Conservation (phyloP, 30 jellyfish, hydroid and myxozoan species). For the Aurelia sp. region DNA sequence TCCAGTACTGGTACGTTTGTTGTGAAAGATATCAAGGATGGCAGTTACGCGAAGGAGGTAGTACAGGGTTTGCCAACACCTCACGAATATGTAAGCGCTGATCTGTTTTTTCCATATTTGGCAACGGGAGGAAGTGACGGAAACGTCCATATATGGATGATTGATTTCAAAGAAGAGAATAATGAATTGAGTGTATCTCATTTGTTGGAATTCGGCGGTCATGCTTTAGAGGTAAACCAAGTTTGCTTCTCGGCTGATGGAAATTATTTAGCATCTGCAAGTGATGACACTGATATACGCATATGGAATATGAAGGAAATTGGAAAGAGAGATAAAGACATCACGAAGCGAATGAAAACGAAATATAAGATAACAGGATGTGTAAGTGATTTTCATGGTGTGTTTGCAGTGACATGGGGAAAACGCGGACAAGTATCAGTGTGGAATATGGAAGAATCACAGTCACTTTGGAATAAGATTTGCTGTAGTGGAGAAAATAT, state of each 20-base stretch:
- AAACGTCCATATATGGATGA: conserved; percentile 30
- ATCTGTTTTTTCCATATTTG: conserved; percentile 33
- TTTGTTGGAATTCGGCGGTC: conserved; percentile 21
- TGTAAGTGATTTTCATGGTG: background rate
- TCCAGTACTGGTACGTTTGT: conserved; percentile 35
- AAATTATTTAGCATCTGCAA: conserved; percentile 10
- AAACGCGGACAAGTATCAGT: conserved; percentile 41
- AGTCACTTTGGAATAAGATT: conserved; percentile 31
- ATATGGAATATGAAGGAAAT: conserved; percentile 15
- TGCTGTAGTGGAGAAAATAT: conserved; percentile 62
- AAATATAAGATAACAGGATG: conserved; percentile 31
- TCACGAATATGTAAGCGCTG: conserved; percentile 43
- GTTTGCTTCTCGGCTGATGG: conserved; percentile 33
- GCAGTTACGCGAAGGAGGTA: background rate
- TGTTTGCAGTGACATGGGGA: conserved; percentile 34
- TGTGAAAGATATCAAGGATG: background rate
- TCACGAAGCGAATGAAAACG: background rate
- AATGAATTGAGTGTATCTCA: background rate
- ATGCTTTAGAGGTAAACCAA: conserved; percentile 16
- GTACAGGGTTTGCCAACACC: conserved; percentile 47
- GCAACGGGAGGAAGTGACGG: conserved; percentile 60
- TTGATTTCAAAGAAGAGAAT: background rate
- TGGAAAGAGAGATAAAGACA: background rate
- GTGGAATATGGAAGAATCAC: conserved; percentile 7
- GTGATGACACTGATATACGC: conserved; percentile 32